These are phyloP conservation scores for Eudasyphora cyanicolor DNA, from an alignment of 2,888 invertebrate species.

Conservation along the genomic window DNA sequence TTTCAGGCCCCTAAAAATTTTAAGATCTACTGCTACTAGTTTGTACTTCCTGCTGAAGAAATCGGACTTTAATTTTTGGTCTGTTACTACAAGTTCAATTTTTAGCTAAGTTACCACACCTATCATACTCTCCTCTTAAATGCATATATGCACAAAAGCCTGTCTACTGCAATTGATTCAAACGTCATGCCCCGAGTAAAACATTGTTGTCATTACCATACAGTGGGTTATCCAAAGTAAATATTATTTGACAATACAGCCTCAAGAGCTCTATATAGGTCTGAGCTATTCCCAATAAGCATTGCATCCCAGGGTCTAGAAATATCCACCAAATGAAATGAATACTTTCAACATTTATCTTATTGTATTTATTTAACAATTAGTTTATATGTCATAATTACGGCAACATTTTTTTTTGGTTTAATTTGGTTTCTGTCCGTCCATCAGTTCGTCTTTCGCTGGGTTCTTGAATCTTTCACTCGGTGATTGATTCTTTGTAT, in stretches of 20 bases:
- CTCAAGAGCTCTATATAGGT: background rate
- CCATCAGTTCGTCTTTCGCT: background rate
- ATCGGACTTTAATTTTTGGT: too few species aligned
- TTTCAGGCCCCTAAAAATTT: too few species aligned
- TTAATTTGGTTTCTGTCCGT: background rate
- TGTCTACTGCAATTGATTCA: background rate
- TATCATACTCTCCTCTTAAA: background rate
- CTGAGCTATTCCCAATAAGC: background rate
- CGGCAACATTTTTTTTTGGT: constrained; percentile 31
- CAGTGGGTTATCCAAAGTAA: background rate
- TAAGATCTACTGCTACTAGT: too few species aligned
- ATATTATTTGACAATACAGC: background rate
- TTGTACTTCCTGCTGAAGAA: too few species aligned
- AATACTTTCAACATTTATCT: constrained; percentile 9
- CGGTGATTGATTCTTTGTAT: constrained; percentile 26
- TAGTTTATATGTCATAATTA: constrained; percentile 59
- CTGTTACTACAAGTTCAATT: too few species aligned
- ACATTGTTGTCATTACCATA: constrained; percentile 1
- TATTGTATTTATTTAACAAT: constrained; percentile 58
- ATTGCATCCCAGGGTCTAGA: background rate
- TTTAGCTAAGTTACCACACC: too few species aligned
- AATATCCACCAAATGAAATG: background rate
- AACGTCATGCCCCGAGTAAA: background rate
- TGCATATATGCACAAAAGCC: background rate
- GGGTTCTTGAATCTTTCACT: background rate